These are phyloP conservation scores for Acromyrmex echinatior DNA, from an alignment of 1,140 invertebrate genomes.

Conservation along the genomic window DNA sequence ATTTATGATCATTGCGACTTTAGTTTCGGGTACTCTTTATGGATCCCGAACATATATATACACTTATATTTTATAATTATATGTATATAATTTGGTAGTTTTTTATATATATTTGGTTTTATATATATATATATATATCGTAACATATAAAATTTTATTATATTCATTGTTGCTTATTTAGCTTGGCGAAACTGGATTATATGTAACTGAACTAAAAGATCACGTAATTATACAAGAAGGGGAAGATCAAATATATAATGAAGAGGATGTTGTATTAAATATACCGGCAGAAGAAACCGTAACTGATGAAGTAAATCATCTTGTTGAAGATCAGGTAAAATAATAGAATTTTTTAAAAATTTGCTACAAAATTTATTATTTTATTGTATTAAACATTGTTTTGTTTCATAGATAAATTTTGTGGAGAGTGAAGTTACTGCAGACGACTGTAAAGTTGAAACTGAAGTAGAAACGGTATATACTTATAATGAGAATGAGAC, in stretches of 20 bases:
- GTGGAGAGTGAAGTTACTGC: conserved; percentile 71
- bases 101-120: too few relatives aligned
- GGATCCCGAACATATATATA: too few relatives aligned
- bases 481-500: conserved; percentile 81
- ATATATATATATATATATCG: too few relatives aligned
- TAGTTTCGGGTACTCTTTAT: too few relatives aligned
- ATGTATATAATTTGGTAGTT: too few relatives aligned
- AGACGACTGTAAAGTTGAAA: conserved; percentile 80
- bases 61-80: too few relatives aligned
- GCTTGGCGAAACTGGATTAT: conserved; percentile 86
- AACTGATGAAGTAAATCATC: conserved; percentile 84
- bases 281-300: conserved; percentile 81
- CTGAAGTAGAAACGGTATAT: conserved; percentile 81
- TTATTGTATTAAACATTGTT: background rate
- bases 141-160: background rate
- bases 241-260: conserved; percentile 82
- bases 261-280: conserved; percentile 81
- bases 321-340: conserved; percentile 86
- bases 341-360: background rate
- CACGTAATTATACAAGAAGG: conserved; percentile 87
- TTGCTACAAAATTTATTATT: background rate
- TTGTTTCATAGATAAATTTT: conserved; percentile 77
- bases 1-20: too few relatives aligned
- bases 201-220: conserved; percentile 87
- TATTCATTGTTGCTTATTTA: conserved; percentile 58